Conservation (phyloP, 2,888 invertebrate genomes). For the Lathronympha strigana region DNA sequence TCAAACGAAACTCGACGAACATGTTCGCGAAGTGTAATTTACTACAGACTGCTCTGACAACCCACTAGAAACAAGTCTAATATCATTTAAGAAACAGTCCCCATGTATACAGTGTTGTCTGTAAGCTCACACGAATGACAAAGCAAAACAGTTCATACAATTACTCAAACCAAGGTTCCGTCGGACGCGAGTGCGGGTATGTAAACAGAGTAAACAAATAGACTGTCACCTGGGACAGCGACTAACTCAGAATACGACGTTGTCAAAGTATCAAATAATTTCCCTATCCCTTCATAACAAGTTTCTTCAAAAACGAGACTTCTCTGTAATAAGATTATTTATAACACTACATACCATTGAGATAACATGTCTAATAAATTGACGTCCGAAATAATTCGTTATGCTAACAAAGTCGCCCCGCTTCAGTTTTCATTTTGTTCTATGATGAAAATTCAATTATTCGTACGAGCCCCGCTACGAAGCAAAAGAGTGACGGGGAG, state of each 20-base stretch:
- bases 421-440: slow-evolving; percentile 82
- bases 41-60: too few species aligned
- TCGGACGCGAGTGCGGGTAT: neutral
- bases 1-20: too few species aligned
- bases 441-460: slow-evolving; percentile 84
- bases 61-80: too few species aligned
- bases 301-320: neutral
- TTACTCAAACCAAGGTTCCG: slow-evolving; percentile 7
- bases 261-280: slow-evolving; percentile 4
- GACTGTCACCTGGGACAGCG: slow-evolving; percentile 7
- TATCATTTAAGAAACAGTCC: too few species aligned
- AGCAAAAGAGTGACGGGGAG: slow-evolving; percentile 66
- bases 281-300: neutral
- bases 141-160: neutral
- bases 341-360: slow-evolving; percentile 67
- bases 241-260: slow-evolving; percentile 8
- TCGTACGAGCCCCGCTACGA: slow-evolving; percentile 70
- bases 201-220: slow-evolving; percentile 13
- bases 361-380: slow-evolving; percentile 77
- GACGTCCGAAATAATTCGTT: slow-evolving; percentile 79
- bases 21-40: too few species aligned
- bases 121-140: slow-evolving; percentile 9
- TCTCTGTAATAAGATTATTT: slow-evolving; percentile 53
- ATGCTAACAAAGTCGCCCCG: slow-evolving; percentile 79
- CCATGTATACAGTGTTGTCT: neutral